phyloP scores from a whole-genome alignment of 2,888 invertebrate genomes.

The Gryllus longicercus region DNA sequence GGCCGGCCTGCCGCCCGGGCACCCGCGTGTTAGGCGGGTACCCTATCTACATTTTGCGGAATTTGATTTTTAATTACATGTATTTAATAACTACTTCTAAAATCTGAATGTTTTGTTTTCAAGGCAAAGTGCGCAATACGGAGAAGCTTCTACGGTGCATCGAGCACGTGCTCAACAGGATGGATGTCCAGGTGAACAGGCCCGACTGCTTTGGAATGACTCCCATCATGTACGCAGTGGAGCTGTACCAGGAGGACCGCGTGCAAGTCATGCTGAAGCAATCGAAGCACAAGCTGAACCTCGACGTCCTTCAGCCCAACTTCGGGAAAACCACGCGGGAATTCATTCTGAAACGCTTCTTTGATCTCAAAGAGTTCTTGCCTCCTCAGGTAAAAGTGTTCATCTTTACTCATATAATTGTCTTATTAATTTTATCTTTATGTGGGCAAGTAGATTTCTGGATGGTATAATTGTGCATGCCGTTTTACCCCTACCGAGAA shows the following conservation, averaged over 20 bases:
- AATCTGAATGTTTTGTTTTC: neutral
- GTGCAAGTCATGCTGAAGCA: neutral
- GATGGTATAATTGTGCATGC: too few species aligned
- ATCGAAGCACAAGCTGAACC: neutral
- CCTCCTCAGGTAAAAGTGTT: neutral
- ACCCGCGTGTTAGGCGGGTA: too few species aligned
- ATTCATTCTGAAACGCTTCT: neutral
- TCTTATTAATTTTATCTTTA: too few species aligned
- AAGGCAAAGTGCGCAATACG: neutral
- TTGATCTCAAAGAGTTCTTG: neutral
- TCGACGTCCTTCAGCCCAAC: neutral
- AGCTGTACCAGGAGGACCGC: conserved; percentile 5
- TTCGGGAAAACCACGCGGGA: neutral
- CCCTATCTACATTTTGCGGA: too few species aligned
- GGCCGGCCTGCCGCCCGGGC: too few species aligned
- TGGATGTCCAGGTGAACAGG: conserved; percentile 2
- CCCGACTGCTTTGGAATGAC: neutral
- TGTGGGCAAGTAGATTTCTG: too few species aligned
- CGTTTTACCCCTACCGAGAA: too few species aligned
- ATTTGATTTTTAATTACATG: too few species aligned
- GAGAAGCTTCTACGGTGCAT: conserved; percentile 4
- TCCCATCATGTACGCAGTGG: conserved; percentile 18
- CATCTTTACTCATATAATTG: too few species aligned
- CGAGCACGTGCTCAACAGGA: neutral
- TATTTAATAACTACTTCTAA: too few species aligned